These are phyloP conservation scores for Phenganax subtilis DNA, from an alignment of 92 coral and sea anemone genomes.

Conservation along the genomic window DNA sequence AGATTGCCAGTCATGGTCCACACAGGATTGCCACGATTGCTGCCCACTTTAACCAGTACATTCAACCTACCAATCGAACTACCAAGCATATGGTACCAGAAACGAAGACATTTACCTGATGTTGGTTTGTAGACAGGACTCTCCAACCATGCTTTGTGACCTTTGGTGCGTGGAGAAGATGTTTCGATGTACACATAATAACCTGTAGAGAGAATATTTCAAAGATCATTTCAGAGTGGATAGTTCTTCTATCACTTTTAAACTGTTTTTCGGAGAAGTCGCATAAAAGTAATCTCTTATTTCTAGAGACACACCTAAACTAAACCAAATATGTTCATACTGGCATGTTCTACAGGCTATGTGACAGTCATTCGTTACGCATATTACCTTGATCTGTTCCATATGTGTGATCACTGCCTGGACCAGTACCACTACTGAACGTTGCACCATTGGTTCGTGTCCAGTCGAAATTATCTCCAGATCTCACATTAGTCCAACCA, in stretches of 20 bases:
- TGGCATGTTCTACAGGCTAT: background rate
- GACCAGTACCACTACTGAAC: constrained; percentile 84
- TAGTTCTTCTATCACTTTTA: too few relatives aligned
- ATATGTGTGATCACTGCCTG: constrained; percentile 72
- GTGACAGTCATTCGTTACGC: background rate
- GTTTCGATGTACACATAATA: constrained; percentile 95
- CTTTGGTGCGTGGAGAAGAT: constrained; percentile 78
- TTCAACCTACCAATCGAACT: constrained; percentile 67
- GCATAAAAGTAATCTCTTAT: too few relatives aligned
- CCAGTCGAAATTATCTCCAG: constrained; percentile 96
- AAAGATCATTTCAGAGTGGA: background rate
- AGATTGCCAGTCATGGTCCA: constrained; percentile 86
- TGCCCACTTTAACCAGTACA: constrained; percentile 71
- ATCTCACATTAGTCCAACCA: constrained; percentile 73
- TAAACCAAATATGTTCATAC: background rate
- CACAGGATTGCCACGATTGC: constrained; percentile 68
- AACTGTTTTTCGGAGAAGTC: too few relatives aligned
- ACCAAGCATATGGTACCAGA: constrained; percentile 98
- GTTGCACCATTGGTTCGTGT: constrained; percentile 80
- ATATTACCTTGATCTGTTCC: constrained; percentile 66
- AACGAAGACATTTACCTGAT: constrained; percentile 84
- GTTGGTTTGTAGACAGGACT: constrained; percentile 82
- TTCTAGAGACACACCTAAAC: too few relatives aligned
- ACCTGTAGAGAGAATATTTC: constrained; percentile 42
- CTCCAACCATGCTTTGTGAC: constrained; percentile 94